Evolutionary conservation across 2,888 invertebrate genomes (phyloP).

Genomic region (Anthrax anthrax): DNA sequence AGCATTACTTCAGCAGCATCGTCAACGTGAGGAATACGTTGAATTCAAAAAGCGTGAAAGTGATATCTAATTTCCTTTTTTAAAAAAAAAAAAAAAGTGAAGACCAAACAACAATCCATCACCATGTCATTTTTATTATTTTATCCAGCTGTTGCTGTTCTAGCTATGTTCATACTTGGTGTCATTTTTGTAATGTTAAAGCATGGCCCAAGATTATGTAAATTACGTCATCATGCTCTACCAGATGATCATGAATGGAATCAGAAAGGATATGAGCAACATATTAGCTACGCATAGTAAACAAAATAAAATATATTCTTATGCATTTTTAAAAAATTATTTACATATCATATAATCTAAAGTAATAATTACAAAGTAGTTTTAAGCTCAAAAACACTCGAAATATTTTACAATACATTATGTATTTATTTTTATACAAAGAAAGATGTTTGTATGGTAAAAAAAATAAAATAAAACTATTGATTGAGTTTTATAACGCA

Average conservation of each 20-base stretch:
- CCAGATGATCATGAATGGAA: conserved; percentile 53
- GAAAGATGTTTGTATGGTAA: no score
- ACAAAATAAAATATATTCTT: background rate
- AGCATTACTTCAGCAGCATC: conserved; percentile 11
- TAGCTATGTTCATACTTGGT: conserved; percentile 58
- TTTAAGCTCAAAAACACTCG: no score
- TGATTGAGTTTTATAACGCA: background rate
- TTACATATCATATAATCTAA: no score
- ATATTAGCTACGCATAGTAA: conserved; percentile 29
- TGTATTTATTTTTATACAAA: no score
- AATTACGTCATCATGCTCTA: conserved; percentile 51
- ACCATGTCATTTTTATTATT: conserved; percentile 55
- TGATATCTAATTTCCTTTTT: conserved; percentile 56
- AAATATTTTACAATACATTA: no score
- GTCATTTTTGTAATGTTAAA: conserved; percentile 62
- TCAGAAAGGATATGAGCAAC: conserved; percentile 35
- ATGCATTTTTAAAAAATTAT: background rate
- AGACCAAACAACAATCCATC: background rate
- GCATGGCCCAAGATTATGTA: conserved; percentile 58
- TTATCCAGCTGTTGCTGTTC: conserved; percentile 61
- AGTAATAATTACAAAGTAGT: no score
- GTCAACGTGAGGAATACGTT: conserved; percentile 35
- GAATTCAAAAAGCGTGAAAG: conserved; percentile 67
- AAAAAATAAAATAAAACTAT: no score
- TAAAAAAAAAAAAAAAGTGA: conserved; percentile 12